Conservation (phyloP, 2,888 invertebrate species). For the Stratiomys singularior region DNA sequence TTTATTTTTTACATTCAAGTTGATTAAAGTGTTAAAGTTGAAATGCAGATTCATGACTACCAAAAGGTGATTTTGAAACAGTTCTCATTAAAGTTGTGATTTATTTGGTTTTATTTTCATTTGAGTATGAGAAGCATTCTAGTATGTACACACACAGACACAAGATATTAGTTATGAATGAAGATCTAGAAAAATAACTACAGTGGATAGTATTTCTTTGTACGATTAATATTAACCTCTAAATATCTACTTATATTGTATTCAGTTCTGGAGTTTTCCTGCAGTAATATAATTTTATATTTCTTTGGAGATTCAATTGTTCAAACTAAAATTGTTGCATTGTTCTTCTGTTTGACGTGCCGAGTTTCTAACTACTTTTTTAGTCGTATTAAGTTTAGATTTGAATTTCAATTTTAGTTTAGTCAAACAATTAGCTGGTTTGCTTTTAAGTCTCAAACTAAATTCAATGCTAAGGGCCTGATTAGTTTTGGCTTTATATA, state of each 20-base stretch:
- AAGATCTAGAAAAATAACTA: constrained; percentile 12
- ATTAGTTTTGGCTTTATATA: no score
- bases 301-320: neutral
- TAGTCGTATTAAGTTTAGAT: no score
- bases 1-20: constrained; percentile 3
- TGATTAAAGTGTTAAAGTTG: neutral
- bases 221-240: constrained; percentile 8
- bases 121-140: neutral
- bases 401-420: no score
- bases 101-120: constrained; percentile 20
- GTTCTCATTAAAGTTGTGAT: neutral
- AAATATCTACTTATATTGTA: constrained; percentile 34
- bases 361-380: no score
- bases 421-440: no score
- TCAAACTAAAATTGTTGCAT: neutral
- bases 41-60: neutral
- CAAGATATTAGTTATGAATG: neutral
- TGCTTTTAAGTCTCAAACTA: no score
- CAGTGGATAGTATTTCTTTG: constrained; percentile 19
- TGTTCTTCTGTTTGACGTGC: neutral
- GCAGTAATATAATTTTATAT: constrained; percentile 11
- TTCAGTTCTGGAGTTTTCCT: constrained; percentile 45
- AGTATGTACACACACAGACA: constrained; percentile 26
- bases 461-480: no score
- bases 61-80: constrained; percentile 20